phyloP scores from a whole-genome alignment of 2,113 vertebrate genomes.

The Silurus meridionalis region DNA sequence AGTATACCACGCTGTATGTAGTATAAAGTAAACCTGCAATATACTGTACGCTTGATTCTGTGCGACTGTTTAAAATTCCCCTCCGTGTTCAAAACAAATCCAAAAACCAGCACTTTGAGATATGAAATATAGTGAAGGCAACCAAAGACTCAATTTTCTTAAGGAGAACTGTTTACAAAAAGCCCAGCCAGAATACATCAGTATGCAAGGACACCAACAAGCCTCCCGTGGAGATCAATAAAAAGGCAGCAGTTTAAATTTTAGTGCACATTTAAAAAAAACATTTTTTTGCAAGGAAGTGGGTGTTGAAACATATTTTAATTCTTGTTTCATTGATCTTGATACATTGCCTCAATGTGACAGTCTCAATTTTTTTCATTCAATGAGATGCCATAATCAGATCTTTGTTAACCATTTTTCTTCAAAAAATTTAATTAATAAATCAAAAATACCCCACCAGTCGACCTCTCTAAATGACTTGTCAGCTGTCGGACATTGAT shows the following conservation, averaged over 20 bases:
- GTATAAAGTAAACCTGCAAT: neutral
- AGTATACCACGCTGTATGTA: neutral
- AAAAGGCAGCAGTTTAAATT: neutral
- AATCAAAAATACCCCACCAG: neutral
- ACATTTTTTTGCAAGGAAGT: neutral
- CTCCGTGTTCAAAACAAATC: neutral
- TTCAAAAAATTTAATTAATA: neutral
- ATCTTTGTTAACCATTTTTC: neutral
- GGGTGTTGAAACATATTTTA: neutral
- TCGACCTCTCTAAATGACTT: neutral
- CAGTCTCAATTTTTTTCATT: neutral
- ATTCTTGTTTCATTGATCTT: neutral
- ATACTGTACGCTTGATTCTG: neutral
- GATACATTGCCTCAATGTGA: neutral
- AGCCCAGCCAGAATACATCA: neutral
- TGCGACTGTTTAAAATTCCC: neutral
- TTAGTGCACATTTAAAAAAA: neutral
- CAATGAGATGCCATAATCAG: neutral
- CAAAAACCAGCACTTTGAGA: neutral
- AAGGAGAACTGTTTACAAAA: neutral
- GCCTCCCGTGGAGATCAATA: neutral
- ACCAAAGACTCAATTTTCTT: neutral
- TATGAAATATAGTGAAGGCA: neutral
- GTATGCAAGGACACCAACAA: conserved; percentile 14
- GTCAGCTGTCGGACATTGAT: neutral